A percentile compares a stretch with the other conserved stretches of the same genome.
Conservation (phyloP, 2,888 invertebrate species). For the Chloroclystis v-ata region DNA sequence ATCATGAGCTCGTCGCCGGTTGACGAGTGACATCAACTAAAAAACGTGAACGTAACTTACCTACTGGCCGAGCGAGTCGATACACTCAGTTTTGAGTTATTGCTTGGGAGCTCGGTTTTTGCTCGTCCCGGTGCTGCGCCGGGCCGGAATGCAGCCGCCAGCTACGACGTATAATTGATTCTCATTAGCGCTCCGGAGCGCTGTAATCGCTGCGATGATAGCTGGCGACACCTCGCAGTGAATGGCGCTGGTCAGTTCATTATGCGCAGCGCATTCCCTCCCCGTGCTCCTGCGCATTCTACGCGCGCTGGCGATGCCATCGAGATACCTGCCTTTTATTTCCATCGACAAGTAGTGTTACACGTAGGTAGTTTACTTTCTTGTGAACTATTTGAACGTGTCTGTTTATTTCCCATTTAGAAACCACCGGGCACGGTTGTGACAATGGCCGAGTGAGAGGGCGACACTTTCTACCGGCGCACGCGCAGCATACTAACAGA, state of each 20-base stretch:
- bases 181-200: constrained; percentile 21
- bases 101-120: constrained; percentile 45
- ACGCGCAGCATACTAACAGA: constrained; percentile 44
- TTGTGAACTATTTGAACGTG: not conserved
- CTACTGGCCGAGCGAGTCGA: constrained; percentile 49
- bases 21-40: constrained; percentile 73
- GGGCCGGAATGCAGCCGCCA: constrained; percentile 16
- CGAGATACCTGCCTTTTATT: no score
- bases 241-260: not conserved
- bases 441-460: constrained; percentile 22
- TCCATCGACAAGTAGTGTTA: no score
- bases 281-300: no score
- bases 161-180: constrained; percentile 26
- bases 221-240: not conserved
- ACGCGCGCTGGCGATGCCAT: no score
- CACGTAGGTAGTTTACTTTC: not conserved
- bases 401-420: constrained; percentile 19
- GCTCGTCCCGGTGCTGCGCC: constrained; percentile 30
- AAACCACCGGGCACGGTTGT: constrained; percentile 12
- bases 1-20: constrained; percentile 70
- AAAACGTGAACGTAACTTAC: constrained; percentile 69
- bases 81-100: constrained; percentile 70
- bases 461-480: constrained; percentile 52
- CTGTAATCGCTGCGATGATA: constrained; percentile 5
- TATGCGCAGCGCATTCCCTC: not conserved